Conservation (phyloP, 2,113 vertebrate genomes). For the Sebastes schlegelii region DNA sequence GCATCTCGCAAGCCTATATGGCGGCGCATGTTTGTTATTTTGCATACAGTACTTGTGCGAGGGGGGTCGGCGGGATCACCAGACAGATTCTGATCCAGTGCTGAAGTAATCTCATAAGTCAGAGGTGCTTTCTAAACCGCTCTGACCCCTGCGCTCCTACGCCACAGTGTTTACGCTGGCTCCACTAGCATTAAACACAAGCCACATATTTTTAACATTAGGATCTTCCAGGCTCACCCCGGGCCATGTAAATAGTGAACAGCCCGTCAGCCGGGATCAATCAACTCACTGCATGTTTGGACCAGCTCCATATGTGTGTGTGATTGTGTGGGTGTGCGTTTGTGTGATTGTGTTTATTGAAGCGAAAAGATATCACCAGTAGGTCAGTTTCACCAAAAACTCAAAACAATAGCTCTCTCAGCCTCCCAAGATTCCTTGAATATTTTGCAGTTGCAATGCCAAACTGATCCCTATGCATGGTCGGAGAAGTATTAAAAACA, state of each 20-base stretch:
- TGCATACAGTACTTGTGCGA: constrained; percentile 31
- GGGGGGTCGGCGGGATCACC: constrained; percentile 6
- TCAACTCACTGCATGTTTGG: constrained; percentile 76
- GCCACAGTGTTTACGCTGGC: constrained; percentile 73
- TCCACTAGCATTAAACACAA: constrained; percentile 71
- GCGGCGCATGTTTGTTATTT: constrained; percentile 7
- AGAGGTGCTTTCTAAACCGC: constrained; percentile 72
- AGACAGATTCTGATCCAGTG: constrained; percentile 54
- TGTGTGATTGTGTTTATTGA: constrained; percentile 57
- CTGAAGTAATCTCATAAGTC: constrained; percentile 67
- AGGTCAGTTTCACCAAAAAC: constrained; percentile 18
- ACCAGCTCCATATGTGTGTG: constrained; percentile 65
- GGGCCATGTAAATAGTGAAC: constrained; percentile 66
- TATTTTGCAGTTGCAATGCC: constrained; percentile 19
- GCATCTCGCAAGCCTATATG: not conserved
- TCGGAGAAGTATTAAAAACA: no score
- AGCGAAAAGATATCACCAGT: constrained; percentile 31
- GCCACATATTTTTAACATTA: constrained; percentile 81
- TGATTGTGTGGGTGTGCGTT: constrained; percentile 5
- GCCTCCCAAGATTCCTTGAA: not conserved
- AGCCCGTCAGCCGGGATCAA: constrained; percentile 75
- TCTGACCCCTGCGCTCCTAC: constrained; percentile 69
- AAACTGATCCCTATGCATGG: constrained; percentile 1
- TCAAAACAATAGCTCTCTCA: constrained; percentile 2
- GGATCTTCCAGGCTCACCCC: constrained; percentile 66